These are phyloP conservation scores for Anarsia innoxiella DNA, from an alignment of 2,888 invertebrate species.

Conservation along the genomic window DNA sequence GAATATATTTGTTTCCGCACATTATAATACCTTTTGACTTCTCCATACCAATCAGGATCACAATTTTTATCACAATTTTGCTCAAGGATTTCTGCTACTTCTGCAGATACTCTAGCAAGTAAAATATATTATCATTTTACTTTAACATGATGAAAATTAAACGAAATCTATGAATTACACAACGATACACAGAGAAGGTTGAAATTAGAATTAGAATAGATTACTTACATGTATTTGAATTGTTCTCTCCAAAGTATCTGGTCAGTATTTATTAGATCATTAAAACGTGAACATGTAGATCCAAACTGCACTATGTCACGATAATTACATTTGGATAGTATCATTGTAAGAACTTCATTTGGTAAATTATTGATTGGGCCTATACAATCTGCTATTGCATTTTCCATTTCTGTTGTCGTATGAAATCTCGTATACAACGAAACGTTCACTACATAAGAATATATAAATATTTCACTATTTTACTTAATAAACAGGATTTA, in stretches of 20 bases:
- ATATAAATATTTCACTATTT: no score
- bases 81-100: no score
- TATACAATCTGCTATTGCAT: constrained; percentile 12
- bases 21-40: constrained; percentile 28
- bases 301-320: constrained; percentile 69
- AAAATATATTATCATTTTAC: no score
- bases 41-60: constrained; percentile 31
- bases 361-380: constrained; percentile 31
- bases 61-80: no score
- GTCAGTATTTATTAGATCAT: constrained; percentile 53
- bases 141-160: no score
- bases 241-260: constrained; percentile 42
- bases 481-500: no score
- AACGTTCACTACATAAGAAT: no score
- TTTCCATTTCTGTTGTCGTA: no score
- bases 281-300: constrained; percentile 66
- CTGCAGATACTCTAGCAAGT: no score
- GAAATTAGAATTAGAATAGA: background rate
- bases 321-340: constrained; percentile 30
- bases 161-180: no score
- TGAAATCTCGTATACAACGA: no score
- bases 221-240: constrained; percentile 38
- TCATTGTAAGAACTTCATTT: constrained; percentile 37
- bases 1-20: constrained; percentile 24
- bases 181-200: no score